Base-by-base conservation (phyloP, 2,113 vertebrate species). In the Ammodytes dubius region DNA sequence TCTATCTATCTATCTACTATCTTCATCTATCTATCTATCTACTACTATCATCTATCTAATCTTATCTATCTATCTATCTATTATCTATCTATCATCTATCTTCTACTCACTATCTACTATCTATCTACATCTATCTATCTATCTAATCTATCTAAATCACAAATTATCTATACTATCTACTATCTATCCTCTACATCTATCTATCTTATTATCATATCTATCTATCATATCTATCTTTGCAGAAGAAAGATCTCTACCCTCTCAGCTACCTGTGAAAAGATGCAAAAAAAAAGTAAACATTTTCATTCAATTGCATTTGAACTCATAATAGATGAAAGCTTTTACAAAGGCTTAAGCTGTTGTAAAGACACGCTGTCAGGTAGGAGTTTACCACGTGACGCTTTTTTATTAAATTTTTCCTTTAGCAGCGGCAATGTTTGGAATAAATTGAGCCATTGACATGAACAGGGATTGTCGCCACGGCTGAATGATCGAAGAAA, bases 381-480 rank as follows among this genome's bases (percentile, higher is more conserved):
- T 2, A 9, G 27, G 45, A 15, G 64, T 70, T 35, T 11, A 70
- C 1, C 54, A 7, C 56, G 53, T 35, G 40, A 64, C 56, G 45
- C n/a, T 15, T 8, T 64, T 69, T 63, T 27, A 27, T 27, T 27
- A 27, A 27, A 39, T 57, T 19, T 69, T 45, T 70, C 6, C 50
- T 17, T 14, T 7, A 4, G 61, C 4, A 39, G 19, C 5, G 10
- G 10, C 27, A 66, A 8, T 8, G 9, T 4, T 45, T 57, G 11
- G 15, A 4, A 40, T 53, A 77, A 77, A 72, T n/a, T 43, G 72
- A 43, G 57, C 54, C 11, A 50, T 40, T 45, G 39, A 57, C 35
- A 37, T 52, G 19, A 74, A 53, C n/a, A 56, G 15, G 6, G 37
- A 37, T 3, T 15, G 64, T 11, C 0, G 2, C 45, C 46, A 9